Evolutionary conservation across 2,113 vertebrate species (phyloP).

Genomic region (Burhinus bistriatus): DNA sequence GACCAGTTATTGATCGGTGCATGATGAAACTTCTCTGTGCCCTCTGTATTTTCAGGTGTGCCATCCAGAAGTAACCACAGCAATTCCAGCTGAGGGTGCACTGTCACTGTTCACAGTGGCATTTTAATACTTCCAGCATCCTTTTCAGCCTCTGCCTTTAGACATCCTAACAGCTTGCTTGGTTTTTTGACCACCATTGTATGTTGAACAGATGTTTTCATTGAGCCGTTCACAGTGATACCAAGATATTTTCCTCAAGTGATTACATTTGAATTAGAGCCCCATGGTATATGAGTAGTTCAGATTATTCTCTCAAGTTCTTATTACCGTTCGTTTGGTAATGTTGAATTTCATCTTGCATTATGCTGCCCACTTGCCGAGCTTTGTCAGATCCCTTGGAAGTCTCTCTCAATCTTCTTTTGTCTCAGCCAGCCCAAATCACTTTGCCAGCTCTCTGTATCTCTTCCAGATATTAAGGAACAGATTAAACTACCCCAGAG

Average conservation of each 20-base stretch:
- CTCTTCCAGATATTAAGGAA: conserved; percentile 53
- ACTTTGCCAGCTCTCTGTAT: conserved; percentile 26
- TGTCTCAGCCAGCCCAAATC: conserved; percentile 46
- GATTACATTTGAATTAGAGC: conserved; percentile 59
- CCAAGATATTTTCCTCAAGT: conserved; percentile 44
- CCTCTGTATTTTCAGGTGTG: background rate
- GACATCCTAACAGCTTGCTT: background rate
- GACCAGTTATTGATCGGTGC: background rate
- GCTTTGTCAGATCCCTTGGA: conserved; percentile 58
- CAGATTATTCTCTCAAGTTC: conserved; percentile 60
- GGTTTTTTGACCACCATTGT: background rate
- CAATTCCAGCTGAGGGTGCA: background rate
- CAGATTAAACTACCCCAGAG: conserved; percentile 49
- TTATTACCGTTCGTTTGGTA: background rate
- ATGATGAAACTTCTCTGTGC: background rate
- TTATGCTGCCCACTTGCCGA: conserved; percentile 39
- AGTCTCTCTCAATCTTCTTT: conserved; percentile 62
- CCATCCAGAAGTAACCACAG: background rate
- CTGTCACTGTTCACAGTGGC: background rate
- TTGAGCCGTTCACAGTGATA: conserved; percentile 25
- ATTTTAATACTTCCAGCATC: background rate
- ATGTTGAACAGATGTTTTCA: conserved; percentile 61
- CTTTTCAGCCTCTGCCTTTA: background rate
- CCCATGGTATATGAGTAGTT: background rate
- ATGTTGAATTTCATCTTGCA: conserved; percentile 42